A percentile compares a stretch with the other conserved stretches of the same genome.
Evolutionary conservation across 1,140 invertebrate species (phyloP).

Genomic region (Eriosoma lanigerum): DNA sequence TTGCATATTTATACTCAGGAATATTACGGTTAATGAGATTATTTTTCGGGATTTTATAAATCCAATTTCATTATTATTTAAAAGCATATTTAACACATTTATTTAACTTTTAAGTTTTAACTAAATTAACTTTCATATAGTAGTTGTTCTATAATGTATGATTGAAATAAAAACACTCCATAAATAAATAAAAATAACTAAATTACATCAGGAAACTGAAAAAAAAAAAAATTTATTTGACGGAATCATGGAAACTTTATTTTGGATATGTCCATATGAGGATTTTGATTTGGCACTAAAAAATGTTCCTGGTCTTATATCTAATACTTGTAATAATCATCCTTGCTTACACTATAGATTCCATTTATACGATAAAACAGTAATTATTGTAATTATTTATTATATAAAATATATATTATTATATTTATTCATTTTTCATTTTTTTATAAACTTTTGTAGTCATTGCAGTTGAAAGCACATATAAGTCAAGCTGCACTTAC

Average conservation of each 20-base stretch:
- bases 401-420: neutral
- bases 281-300: neutral
- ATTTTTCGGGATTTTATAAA: too few species aligned
- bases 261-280: conserved; percentile 33
- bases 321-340: neutral
- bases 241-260: neutral
- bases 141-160: too few species aligned
- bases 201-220: neutral
- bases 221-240: conserved; percentile 24
- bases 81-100: too few species aligned
- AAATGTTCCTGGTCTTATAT: neutral
- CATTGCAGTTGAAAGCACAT: conserved; percentile 11
- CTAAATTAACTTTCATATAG: too few species aligned
- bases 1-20: too few species aligned
- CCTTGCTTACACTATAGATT: conserved; percentile 2
- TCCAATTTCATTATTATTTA: too few species aligned
- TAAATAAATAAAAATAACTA: too few species aligned
- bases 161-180: too few species aligned
- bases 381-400: neutral
- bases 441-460: neutral
- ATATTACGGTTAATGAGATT: too few species aligned
- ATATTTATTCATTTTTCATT: neutral
- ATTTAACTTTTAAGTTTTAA: too few species aligned
- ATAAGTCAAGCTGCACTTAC: conserved; percentile 24
- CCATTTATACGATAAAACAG: conserved; percentile 3